phyloP scores from a whole-genome alignment of 1,140 invertebrate species.

The Drosophila nikananu region DNA sequence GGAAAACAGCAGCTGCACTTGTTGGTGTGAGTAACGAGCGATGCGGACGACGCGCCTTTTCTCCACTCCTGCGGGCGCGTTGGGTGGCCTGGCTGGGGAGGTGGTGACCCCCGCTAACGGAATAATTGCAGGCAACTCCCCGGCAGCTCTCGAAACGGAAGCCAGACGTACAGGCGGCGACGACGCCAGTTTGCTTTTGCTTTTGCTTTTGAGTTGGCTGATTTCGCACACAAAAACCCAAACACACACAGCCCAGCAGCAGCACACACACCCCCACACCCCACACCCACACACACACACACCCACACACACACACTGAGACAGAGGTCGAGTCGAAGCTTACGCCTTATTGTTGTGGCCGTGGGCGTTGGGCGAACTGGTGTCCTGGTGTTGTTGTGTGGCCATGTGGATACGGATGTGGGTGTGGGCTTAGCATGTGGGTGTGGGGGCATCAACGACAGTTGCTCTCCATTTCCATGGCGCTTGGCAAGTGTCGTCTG shows the following conservation, averaged over 20 bases:
- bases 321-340: conserved; percentile 63
- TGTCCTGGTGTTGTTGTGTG: conserved; percentile 44
- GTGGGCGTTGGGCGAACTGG: conserved; percentile 35
- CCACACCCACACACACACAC: conserved; percentile 6
- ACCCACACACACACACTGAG: conserved; percentile 4
- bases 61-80: conserved; percentile 30
- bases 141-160: conserved; percentile 61
- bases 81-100: conserved; percentile 1
- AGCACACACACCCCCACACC: conserved; percentile 5
- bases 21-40: conserved; percentile 81
- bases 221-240: conserved; percentile 66
- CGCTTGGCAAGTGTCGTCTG: conserved; percentile 80
- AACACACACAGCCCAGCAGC: conserved; percentile 6
- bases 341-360: conserved; percentile 61
- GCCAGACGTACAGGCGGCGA: conserved; percentile 75
- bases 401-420: conserved; percentile 26
- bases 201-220: conserved; percentile 66
- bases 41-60: conserved; percentile 77
- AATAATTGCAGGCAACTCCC: conserved; percentile 82
- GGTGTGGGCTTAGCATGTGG: conserved; percentile 19
- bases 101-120: conserved; percentile 76
- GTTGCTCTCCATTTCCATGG: conserved; percentile 69
- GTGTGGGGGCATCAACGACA: conserved; percentile 30
- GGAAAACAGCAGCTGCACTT: conserved; percentile 71
- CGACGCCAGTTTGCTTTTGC: conserved; percentile 27